phyloP scores from a whole-genome alignment of 2,113 vertebrate genomes.

The Xiphias gladius region DNA sequence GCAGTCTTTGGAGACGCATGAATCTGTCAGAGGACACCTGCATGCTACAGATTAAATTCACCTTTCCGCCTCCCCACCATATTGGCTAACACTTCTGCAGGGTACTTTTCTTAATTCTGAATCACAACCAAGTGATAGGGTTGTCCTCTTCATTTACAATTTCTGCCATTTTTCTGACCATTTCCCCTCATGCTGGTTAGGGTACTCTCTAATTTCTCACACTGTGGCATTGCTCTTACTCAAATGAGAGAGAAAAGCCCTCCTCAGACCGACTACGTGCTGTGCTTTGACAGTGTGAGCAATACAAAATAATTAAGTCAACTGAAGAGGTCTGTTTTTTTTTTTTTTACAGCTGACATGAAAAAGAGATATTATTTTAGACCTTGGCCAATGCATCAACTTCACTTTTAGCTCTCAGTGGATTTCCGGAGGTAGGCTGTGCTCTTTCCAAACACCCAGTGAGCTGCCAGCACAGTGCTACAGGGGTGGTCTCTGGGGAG shows the following conservation, averaged over 20 bases:
- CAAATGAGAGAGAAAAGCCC: conserved; percentile 14
- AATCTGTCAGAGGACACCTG: conserved; percentile 59
- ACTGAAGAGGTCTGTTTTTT: conserved; percentile 18
- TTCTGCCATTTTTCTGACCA: conserved; percentile 18
- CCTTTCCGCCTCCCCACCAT: conserved; percentile 7
- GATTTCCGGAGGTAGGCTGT: conserved; percentile 69
- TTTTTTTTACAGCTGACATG: conserved; percentile 38
- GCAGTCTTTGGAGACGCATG: conserved; percentile 46
- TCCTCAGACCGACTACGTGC: conserved; percentile 22
- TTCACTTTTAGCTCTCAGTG: conserved; percentile 55
- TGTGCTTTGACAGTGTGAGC: conserved; percentile 65
- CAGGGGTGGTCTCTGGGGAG: conserved; percentile 74
- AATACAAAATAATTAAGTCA: conserved; percentile 60
- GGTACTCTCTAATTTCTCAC: conserved; percentile 22
- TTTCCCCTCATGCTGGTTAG: conserved; percentile 41
- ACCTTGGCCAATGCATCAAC: conserved; percentile 62
- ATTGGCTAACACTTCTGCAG: conserved; percentile 26
- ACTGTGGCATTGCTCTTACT: conserved; percentile 14
- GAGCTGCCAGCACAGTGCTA: conserved; percentile 79
- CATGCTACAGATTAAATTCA: conserved; percentile 54
- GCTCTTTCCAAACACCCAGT: conserved; percentile 66
- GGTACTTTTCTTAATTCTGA: conserved; percentile 5
- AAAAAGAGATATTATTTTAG: conserved; percentile 44
- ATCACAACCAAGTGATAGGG: neutral
- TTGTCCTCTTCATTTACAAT: conserved; percentile 1